phyloP scores from a whole-genome alignment of 2,113 vertebrate genomes.

The Lepidothrix coronata region DNA sequence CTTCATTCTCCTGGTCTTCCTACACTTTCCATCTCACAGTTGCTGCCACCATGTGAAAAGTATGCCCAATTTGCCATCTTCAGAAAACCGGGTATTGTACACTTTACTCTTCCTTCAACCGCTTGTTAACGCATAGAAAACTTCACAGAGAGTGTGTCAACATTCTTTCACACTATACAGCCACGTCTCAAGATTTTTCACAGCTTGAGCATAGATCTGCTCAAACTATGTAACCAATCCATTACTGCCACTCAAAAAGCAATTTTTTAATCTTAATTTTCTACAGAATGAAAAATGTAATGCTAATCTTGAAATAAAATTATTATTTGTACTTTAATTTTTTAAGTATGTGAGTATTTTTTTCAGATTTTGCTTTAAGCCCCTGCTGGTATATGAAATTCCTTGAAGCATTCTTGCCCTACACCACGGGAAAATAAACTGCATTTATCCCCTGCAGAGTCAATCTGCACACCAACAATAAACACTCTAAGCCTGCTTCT shows the following conservation, averaged over 20 bases:
- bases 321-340: constrained; percentile 13
- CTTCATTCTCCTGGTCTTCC: background rate
- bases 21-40: background rate
- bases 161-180: background rate
- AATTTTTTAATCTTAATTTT: constrained; percentile 19
- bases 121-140: constrained; percentile 1
- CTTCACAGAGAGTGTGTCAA: background rate
- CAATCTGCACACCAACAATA: background rate
- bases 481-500: background rate
- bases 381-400: background rate
- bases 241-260: background rate
- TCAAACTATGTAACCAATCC: constrained; percentile 14
- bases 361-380: constrained; percentile 10
- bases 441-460: background rate
- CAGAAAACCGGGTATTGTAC: background rate
- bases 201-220: background rate
- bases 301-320: constrained; percentile 40
- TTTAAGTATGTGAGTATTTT: background rate
- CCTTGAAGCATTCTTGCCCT: constrained; percentile 8
- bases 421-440: constrained; percentile 13
- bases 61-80: background rate
- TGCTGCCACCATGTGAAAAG: background rate
- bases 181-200: background rate
- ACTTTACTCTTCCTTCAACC: background rate
- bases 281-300: constrained; percentile 23